Conservation (phyloP, 2,888 invertebrate genomes). For the Eulithis prunata region DNA sequence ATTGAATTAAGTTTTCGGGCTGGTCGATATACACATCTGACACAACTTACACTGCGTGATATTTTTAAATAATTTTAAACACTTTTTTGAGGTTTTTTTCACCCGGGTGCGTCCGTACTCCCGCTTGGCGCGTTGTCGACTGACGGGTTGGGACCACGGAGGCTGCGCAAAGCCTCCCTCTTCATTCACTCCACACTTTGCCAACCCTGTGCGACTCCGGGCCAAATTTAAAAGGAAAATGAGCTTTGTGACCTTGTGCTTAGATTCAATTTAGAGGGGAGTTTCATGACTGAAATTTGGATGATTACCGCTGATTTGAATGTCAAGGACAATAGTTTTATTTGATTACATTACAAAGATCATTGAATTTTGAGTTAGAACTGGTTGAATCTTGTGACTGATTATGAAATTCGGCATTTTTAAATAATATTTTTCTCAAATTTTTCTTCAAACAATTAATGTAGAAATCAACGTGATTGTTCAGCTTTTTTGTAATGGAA, state of each 20-base stretch:
- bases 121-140: conserved; percentile 76
- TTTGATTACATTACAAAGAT: neutral
- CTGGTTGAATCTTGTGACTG: neutral
- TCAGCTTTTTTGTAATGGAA: no score
- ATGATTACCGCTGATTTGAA: conserved; percentile 1
- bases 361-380: neutral
- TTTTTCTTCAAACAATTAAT: neutral
- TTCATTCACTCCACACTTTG: conserved; percentile 72
- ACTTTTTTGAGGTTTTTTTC: conserved; percentile 59
- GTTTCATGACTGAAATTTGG: neutral
- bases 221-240: neutral
- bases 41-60: conserved; percentile 62
- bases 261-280: conserved; percentile 4
- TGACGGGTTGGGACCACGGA: conserved; percentile 71
- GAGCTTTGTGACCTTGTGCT: conserved; percentile 1
- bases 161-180: conserved; percentile 81
- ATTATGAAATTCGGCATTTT: no score
- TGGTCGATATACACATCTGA: conserved; percentile 52
- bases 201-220: conserved; percentile 20
- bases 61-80: conserved; percentile 58
- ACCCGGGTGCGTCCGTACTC: conserved; percentile 63
- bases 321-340: no score
- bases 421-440: no score
- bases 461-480: neutral
- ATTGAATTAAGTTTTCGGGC: conserved; percentile 55